These are phyloP conservation scores for Listronotus bonariensis DNA, from an alignment of 1,140 invertebrate species.

Conservation along the genomic window DNA sequence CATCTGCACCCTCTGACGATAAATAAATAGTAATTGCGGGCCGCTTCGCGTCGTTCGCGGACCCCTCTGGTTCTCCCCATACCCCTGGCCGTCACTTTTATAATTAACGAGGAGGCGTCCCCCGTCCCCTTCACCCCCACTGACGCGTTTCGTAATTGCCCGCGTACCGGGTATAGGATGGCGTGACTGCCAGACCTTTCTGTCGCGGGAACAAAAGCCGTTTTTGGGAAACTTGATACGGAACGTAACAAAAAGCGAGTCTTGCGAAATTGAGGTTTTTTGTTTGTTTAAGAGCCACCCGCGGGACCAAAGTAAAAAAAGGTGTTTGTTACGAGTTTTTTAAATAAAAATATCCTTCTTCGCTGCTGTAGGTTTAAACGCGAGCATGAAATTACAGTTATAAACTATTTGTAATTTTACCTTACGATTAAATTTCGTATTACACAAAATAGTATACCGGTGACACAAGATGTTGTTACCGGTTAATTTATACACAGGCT, in stretches of 20 bases:
- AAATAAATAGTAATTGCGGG: slow-evolving; percentile 18
- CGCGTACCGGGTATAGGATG: slow-evolving; percentile 21
- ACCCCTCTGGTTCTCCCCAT: neutral
- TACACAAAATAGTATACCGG: no score
- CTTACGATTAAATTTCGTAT: no score
- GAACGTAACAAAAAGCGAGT: slow-evolving; percentile 17
- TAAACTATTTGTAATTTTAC: no score
- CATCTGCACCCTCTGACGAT: slow-evolving; percentile 25
- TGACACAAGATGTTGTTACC: no score
- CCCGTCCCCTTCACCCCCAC: slow-evolving; percentile 2
- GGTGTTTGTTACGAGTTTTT: no score
- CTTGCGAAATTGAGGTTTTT: slow-evolving; percentile 13
- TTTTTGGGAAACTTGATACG: slow-evolving; percentile 25
- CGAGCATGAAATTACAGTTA: no score
- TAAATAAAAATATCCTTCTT: no score
- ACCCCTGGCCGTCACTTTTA: slow-evolving; percentile 24
- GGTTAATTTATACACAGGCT: no score
- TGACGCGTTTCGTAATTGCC: slow-evolving; percentile 15
- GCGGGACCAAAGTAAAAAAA: slow-evolving; percentile 4
- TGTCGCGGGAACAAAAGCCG: slow-evolving; percentile 23
- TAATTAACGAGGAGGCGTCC: slow-evolving; percentile 27
- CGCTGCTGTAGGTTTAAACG: no score
- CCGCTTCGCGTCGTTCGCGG: slow-evolving; percentile 3
- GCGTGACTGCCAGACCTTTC: slow-evolving; percentile 24
- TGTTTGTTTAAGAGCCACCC: slow-evolving; percentile 16